Base-by-base conservation (phyloP, 1,140 invertebrate genomes). In the Trinorchestia longiramus region DNA sequence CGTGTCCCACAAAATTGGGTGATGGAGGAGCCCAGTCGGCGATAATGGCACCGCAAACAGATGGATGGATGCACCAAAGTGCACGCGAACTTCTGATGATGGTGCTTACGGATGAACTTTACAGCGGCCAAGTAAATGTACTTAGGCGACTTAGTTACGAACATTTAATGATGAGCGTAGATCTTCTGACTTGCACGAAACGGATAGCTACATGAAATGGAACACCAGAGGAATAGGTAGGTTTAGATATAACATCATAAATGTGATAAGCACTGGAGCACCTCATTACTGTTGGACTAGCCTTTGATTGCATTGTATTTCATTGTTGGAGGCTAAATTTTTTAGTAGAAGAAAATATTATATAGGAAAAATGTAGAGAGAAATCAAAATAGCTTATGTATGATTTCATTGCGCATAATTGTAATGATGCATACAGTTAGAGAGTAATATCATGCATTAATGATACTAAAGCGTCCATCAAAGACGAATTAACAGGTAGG, bases 31-130 rank as follows among this genome's bases (percentile, higher is more conserved):
- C 88, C 88, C 88, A 90, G 88, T 90, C 43, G 88, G 88, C 43
- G 88, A 90, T 90, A 90, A 90, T 90, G 88, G 88, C 88, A 90
- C 43, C 88, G 88, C 88, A 90, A 90, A 90, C 88, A 90, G 41
- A 90, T 77, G 62, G 62, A 77, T 77, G 62, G 62, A 77, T 77
- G 62, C 62, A 77, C 15, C 62, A 77, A 77, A 77, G 62, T 77
- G 62, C 62, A 77, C 62, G 28, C 62, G 62, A 77, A 77, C 62
- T 77, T 36, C 28, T 77, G 15, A 77, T 77, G 62, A 36, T 77
- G 62, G 62, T 77, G 28, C 62, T 77, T 77, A 77, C 28, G 62
- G 62, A 77, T 77, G 62, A 77, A 77, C 62, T 77, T 77, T 77
- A 77, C 62, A 36, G 62, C 36, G 62, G 28, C 62, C 15, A 77